Evolutionary conservation across 2,888 invertebrate species (phyloP).

Genomic region (Timema cristinae): DNA sequence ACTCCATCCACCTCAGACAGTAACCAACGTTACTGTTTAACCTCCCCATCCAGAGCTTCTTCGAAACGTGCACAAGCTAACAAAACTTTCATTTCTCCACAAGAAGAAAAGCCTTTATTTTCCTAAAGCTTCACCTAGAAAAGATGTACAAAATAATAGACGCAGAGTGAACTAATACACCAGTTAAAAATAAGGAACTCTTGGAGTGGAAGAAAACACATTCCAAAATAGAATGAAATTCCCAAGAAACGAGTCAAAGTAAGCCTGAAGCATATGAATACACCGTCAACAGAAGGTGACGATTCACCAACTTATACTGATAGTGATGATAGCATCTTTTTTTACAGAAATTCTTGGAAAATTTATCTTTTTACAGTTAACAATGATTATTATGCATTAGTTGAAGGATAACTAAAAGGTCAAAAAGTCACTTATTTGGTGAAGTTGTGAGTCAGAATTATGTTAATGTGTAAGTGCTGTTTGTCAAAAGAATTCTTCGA

Average conservation of each 20-base stretch:
- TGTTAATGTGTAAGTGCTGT: neutral
- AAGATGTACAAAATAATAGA: neutral
- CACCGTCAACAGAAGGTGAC: neutral
- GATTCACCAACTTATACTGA: neutral
- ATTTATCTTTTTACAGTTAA: neutral
- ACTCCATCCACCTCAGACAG: too few relatives aligned
- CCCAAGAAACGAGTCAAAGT: neutral
- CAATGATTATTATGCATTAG: neutral
- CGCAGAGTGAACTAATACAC: neutral
- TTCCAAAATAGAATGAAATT: neutral
- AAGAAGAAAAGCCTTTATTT: neutral
- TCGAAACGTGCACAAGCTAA: neutral
- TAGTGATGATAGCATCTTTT: slow-evolving; percentile 3
- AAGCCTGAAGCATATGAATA: neutral
- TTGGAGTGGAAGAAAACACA: neutral
- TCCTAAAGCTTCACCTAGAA: slow-evolving; percentile 1
- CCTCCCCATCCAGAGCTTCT: neutral
- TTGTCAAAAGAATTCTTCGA: neutral
- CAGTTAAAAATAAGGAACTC: slow-evolving; percentile 10
- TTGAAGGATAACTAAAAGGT: neutral
- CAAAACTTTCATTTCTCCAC: neutral
- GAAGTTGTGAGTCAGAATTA: neutral
- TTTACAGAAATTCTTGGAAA: neutral
- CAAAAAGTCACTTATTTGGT: neutral
- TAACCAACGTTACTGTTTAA: neutral